Percentiles rank a stretch among this genome's conserved stretches.
These are phyloP conservation scores for Synergus umbraculus DNA, from an alignment of 2,888 invertebrate species.

Conservation along the genomic window DNA sequence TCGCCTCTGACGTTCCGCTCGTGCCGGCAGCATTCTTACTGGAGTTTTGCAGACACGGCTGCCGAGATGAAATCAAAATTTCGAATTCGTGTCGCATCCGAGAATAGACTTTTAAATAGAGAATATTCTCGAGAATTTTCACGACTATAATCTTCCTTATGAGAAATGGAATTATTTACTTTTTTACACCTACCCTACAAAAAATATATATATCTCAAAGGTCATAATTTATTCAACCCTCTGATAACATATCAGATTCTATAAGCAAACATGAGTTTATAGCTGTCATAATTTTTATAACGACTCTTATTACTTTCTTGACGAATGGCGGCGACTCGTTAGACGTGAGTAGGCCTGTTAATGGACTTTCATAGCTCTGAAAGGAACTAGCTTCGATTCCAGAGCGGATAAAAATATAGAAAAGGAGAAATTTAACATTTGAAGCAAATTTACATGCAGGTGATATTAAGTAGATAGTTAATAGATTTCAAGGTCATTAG, in stretches of 20 bases:
- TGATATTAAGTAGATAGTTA: too few relatives aligned
- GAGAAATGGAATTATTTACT: neutral
- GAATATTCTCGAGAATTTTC: neutral
- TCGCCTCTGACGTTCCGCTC: slow-evolving; percentile 39
- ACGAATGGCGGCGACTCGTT: neutral
- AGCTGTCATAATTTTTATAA: slow-evolving; percentile 15
- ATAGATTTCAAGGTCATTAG: too few relatives aligned
- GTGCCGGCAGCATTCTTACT: slow-evolving; percentile 32
- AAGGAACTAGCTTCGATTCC: slow-evolving; percentile 13
- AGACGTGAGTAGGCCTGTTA: neutral
- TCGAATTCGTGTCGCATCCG: slow-evolving; percentile 11
- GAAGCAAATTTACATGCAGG: too few relatives aligned
- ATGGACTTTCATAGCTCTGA: neutral
- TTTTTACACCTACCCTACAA: neutral
- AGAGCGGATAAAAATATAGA: neutral
- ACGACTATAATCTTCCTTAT: too few relatives aligned
- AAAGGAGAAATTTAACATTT: neutral
- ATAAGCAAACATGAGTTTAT: slow-evolving; percentile 11
- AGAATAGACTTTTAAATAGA: neutral
- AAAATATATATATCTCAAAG: neutral
- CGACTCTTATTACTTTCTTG: slow-evolving; percentile 20
- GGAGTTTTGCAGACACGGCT: slow-evolving; percentile 23
- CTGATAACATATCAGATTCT: neutral
- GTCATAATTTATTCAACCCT: neutral
- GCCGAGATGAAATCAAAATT: slow-evolving; percentile 27